These are phyloP conservation scores for Vipera latastei DNA, from an alignment of 2,797 vertebrate species.

Conservation along the genomic window DNA sequence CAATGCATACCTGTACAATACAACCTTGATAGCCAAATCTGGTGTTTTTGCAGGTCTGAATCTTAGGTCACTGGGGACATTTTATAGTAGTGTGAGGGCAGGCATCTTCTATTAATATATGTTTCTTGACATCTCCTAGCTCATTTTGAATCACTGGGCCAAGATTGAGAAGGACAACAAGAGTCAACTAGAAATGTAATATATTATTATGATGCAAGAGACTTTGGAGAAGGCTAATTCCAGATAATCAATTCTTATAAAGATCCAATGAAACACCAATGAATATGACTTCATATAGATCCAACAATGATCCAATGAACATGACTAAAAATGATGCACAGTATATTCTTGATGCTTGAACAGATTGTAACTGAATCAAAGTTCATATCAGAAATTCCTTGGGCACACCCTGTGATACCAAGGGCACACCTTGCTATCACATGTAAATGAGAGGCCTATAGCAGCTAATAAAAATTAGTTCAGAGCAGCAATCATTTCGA, in stretches of 20 bases:
- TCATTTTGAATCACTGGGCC: neutral
- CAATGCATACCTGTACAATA: neutral
- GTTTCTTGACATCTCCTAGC: neutral
- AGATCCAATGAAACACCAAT: neutral
- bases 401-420: neutral
- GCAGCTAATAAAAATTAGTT: neutral
- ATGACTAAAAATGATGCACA: neutral
- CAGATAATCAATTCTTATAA: neutral
- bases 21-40: rapidly evolving
- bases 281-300: neutral
- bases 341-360: neutral
- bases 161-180: neutral
- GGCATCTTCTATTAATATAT: neutral
- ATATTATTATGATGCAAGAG: neutral
- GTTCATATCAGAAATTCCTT: too few species aligned
- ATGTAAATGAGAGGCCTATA: neutral
- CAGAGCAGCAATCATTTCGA: neutral
- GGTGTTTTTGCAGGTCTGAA: neutral
- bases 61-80: neutral
- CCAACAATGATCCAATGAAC: neutral
- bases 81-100: neutral
- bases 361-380: neutral
- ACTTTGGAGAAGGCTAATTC: neutral
- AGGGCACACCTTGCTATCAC: neutral
- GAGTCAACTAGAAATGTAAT: neutral